Percentiles rank a stretch among this genome's conserved stretches.
phyloP scores from a whole-genome alignment of 2,113 vertebrate species.

The Bubo blakistoni region DNA sequence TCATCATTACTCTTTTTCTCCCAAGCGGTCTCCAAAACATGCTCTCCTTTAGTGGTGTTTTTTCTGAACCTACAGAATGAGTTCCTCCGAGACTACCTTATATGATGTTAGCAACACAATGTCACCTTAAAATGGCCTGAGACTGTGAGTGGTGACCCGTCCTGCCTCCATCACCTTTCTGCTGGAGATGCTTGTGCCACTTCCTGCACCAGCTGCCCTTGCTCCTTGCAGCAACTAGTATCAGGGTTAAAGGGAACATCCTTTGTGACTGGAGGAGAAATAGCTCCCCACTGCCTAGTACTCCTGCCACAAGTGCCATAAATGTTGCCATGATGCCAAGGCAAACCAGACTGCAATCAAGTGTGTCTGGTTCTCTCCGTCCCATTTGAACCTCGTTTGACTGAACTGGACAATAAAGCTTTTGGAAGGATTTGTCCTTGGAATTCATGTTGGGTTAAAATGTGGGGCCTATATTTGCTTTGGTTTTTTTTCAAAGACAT shows the following conservation, averaged over 20 bases:
- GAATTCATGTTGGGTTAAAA: not conserved
- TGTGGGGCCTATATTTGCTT: not conserved
- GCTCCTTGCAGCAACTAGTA: not conserved
- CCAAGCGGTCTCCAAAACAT: not conserved
- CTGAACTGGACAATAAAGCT: not conserved
- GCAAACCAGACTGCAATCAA: not conserved
- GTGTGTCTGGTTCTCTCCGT: not conserved
- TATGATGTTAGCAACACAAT: not conserved
- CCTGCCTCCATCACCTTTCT: not conserved
- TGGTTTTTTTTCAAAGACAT: not conserved
- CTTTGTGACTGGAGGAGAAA: not conserved
- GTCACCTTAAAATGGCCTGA: not conserved
- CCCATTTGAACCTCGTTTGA: not conserved
- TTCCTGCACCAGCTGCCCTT: not conserved
- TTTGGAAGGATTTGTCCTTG: not conserved
- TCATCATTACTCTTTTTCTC: not conserved
- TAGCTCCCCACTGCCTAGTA: not conserved
- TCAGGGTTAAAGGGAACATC: not conserved
- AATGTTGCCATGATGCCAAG: not conserved
- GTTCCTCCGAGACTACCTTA: not conserved
- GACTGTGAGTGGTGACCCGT: not conserved
- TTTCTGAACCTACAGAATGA: not conserved
- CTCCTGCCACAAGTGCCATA: not conserved
- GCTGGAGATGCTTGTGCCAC: not conserved
- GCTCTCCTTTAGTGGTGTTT: not conserved